Evolutionary conservation across 2,888 invertebrate genomes (phyloP), one percentile per base, ranked within the genome.

Genomic region (Rhamnusium bicolor): DNA sequence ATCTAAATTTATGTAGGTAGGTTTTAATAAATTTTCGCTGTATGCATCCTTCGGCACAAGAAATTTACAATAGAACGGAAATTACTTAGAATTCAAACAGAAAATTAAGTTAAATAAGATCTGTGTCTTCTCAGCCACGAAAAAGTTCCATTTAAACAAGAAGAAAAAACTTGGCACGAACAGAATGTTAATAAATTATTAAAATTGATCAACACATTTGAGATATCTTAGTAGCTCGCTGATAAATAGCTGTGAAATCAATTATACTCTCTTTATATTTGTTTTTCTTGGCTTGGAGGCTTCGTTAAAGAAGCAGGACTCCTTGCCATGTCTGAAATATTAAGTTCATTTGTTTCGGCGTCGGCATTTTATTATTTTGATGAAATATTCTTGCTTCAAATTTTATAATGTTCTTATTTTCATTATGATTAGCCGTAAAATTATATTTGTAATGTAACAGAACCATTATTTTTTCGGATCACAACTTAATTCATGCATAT

Each of bases 281-380:
- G 65, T 65, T 65, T 65, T 65, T 53, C 53, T 65, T 65, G 53
- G 65, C 65, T 18, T 14, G 53, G 65, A 29, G 53, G 65, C 65
- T 53, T 51, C 65, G 65, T 65, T 53, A 65, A 65, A 65, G 53
- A 51, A 65, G 53, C 65, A 27, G n/a, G 51, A 47, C 53, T 53
- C 53, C 53, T 65, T 65, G 53, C 40, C 53, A 29, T 32, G 53
- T 65, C 14, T 65, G 65, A 62, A 60, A 61, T 69, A 70, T 70
- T 54, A 63, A 63, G 60, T 62, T 70, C 70, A 70, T 70, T 70
- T 70, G 70, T 70, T 46, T 62, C 32, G 46, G 40, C 63, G 62
- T 70, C 54, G 62, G 54, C 32, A 12, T 67, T 67, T 56, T 67
- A 54, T 54, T 54, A 51, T 51, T 51, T 56, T 32, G 54, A 58